phyloP scores from a whole-genome alignment of 2,113 vertebrate species.

The Dendropsophus ebraccatus region DNA sequence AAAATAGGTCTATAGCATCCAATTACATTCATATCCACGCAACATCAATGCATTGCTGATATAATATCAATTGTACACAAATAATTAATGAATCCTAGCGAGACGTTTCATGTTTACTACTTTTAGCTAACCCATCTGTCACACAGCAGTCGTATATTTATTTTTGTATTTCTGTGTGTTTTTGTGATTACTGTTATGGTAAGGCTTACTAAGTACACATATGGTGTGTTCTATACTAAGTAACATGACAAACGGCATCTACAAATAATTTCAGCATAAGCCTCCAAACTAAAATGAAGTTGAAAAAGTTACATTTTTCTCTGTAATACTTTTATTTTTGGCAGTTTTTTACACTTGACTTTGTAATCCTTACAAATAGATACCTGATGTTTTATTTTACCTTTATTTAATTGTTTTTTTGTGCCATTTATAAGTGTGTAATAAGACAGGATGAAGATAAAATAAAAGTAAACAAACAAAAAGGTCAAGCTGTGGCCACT shows the following conservation, averaged over 20 bases:
- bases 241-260: neutral
- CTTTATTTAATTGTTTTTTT: constrained; percentile 53
- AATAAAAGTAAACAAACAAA: constrained; percentile 59
- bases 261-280: neutral
- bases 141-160: neutral
- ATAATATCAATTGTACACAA: neutral
- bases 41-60: too few relatives aligned
- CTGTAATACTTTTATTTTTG: neutral
- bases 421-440: constrained; percentile 54
- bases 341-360: neutral
- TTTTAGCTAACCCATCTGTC: neutral
- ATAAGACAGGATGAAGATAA: constrained; percentile 59
- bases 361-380: constrained; percentile 15
- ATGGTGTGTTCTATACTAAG: neutral
- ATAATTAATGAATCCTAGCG: neutral
- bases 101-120: neutral
- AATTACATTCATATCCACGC: too few relatives aligned
- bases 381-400: constrained; percentile 23
- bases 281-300: neutral
- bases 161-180: neutral
- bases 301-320: neutral
- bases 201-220: neutral
- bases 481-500: constrained; percentile 54
- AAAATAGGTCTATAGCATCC: too few relatives aligned
- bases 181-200: neutral